Conservation (phyloP, 2,797 vertebrate species). For the Sebastes wilsoni region DNA sequence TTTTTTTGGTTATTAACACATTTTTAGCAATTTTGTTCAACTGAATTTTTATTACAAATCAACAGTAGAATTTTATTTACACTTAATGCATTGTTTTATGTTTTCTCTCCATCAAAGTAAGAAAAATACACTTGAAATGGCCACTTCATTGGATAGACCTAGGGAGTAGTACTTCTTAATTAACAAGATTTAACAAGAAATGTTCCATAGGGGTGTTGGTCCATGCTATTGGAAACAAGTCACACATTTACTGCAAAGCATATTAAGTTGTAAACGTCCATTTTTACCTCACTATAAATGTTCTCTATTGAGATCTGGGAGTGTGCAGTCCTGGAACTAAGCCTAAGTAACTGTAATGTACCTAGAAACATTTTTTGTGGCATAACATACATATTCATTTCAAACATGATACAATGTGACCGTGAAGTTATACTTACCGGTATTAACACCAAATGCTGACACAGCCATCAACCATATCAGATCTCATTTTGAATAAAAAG, state of each 20-base stretch:
- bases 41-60: neutral
- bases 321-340: neutral
- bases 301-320: neutral
- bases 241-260: neutral
- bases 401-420: neutral
- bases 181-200: neutral
- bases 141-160: neutral
- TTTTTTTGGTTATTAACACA: neutral
- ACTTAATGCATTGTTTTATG: neutral
- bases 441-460: neutral
- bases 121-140: neutral
- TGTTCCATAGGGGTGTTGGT: neutral
- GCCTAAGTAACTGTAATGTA: no score
- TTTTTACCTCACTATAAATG: no score
- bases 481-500: neutral
- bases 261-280: neutral
- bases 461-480: neutral
- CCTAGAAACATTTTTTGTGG: neutral
- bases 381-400: neutral
- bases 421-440: neutral
- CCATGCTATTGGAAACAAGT: neutral
- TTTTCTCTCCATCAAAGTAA: neutral
- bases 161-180: neutral
- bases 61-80: neutral
- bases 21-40: neutral